A percentile compares a stretch with the other conserved stretches of the same genome.
phyloP scores from a whole-genome alignment of 2,888 invertebrate species.

The Chelonus formosanus region DNA sequence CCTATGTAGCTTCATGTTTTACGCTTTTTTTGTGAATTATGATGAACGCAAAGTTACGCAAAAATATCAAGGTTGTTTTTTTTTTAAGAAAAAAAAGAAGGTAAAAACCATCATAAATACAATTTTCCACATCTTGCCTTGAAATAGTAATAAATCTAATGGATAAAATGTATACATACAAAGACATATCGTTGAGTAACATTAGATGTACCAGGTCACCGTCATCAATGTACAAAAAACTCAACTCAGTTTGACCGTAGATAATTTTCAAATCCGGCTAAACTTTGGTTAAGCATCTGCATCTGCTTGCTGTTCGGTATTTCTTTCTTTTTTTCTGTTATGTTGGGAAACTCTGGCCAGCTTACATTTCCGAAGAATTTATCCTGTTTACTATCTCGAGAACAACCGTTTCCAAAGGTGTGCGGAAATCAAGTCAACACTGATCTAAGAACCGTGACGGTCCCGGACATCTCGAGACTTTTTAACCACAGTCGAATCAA shows the following conservation, averaged over 20 bases:
- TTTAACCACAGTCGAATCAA: slow-evolving; percentile 55
- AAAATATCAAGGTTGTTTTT: too few relatives aligned
- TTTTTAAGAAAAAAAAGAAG: too few relatives aligned
- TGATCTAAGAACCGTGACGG: slow-evolving; percentile 60
- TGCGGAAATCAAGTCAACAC: slow-evolving; percentile 61
- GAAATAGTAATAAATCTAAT: too few relatives aligned
- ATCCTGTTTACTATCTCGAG: slow-evolving; percentile 52
- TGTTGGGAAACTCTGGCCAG: slow-evolving; percentile 12
- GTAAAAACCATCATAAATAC: too few relatives aligned
- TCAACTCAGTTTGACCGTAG: slow-evolving; percentile 39
- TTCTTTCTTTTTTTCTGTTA: slow-evolving; percentile 19
- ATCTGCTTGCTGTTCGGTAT: slow-evolving; percentile 52
- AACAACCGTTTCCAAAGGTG: slow-evolving; percentile 59
- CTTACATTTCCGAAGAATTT: slow-evolving; percentile 2
- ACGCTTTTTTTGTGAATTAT: too few relatives aligned
- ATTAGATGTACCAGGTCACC: too few relatives aligned
- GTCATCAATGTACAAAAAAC: too few relatives aligned
- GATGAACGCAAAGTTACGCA: too few relatives aligned
- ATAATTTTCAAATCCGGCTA: slow-evolving; percentile 19
- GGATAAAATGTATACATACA: too few relatives aligned
- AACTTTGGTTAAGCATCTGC: slow-evolving; percentile 47
- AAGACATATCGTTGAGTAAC: too few relatives aligned
- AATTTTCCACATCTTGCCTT: too few relatives aligned
- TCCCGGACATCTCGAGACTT: slow-evolving; percentile 53
- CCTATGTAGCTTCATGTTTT: not conserved